Conservation (phyloP, 2,113 vertebrate species). For the Mirounga angustirostris region DNA sequence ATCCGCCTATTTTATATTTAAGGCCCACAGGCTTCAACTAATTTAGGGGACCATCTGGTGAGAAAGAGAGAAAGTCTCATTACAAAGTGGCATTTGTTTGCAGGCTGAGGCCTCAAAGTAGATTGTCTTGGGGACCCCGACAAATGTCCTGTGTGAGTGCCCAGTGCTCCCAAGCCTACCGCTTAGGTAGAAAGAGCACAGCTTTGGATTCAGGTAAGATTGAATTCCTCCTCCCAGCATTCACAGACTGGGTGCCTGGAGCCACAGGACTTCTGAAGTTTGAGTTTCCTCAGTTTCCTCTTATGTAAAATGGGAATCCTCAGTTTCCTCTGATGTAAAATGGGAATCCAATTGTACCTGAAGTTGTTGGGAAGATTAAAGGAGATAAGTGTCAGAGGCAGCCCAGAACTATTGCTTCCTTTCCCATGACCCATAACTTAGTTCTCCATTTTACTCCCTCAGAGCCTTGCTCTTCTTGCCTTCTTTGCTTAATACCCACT, state of each 20-base stretch:
- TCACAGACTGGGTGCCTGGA: conserved; percentile 19
- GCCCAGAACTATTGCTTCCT: background rate
- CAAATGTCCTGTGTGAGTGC: background rate
- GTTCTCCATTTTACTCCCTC: background rate
- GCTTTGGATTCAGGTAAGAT: background rate
- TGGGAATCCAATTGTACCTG: background rate
- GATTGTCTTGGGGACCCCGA: background rate
- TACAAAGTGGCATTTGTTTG: conserved; percentile 42
- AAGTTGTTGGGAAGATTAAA: conserved; percentile 13
- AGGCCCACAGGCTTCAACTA: conserved; percentile 60
- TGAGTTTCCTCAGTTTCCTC: conserved; percentile 23
- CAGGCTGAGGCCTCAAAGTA: background rate
- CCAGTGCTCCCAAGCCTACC: background rate
- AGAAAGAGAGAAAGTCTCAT: conserved; percentile 50
- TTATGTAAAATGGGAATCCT: background rate
- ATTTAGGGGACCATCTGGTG: conserved; percentile 59
- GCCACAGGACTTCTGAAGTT: background rate
- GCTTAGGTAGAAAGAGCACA: background rate
- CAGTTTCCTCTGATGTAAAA: conserved; percentile 17
- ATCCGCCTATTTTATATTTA: conserved; percentile 56
- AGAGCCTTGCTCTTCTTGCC: background rate
- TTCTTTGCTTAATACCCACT: background rate
- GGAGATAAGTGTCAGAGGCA: background rate
- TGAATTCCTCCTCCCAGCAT: background rate
- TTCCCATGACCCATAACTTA: background rate